Conservation (phyloP, 1,140 invertebrate genomes). For the Macrostomum lignano region DNA sequence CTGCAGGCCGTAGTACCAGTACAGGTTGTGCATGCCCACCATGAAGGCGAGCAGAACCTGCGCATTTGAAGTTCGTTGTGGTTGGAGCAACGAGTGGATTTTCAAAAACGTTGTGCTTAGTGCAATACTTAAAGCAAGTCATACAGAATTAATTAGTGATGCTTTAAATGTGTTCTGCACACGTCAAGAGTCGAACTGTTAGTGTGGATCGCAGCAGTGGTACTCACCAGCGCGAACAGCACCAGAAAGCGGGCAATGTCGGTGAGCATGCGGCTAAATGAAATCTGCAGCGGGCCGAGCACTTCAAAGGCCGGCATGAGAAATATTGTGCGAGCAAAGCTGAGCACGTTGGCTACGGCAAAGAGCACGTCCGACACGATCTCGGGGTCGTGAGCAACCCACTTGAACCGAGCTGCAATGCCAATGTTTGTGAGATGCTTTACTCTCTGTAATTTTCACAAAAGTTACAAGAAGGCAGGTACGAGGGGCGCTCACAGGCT, state of each 20-base stretch:
- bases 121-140: slow-evolving; percentile 2
- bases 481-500: too few relatives aligned
- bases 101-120: background rate
- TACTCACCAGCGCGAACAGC: slow-evolving; percentile 21
- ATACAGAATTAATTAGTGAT: background rate
- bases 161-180: background rate
- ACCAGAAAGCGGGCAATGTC: slow-evolving; percentile 26
- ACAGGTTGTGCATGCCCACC: slow-evolving; percentile 27
- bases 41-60: slow-evolving; percentile 27
- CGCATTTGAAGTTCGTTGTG: background rate
- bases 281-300: slow-evolving; percentile 26
- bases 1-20: slow-evolving; percentile 26
- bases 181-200: too few relatives aligned
- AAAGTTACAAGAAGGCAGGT: background rate
- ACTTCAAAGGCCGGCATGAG: slow-evolving; percentile 28
- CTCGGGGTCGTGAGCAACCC: slow-evolving; percentile 23
- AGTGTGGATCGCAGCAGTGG: too few relatives aligned
- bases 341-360: slow-evolving; percentile 26
- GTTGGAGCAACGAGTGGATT: background rate
- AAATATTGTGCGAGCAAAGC: slow-evolving; percentile 25
- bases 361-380: slow-evolving; percentile 26
- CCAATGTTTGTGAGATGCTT: slow-evolving; percentile 8
- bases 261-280: slow-evolving; percentile 25
- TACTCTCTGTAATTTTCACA: background rate
- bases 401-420: slow-evolving; percentile 22